phyloP scores from a whole-genome alignment of 2,888 invertebrate species.

The Melanostoma mellinum region DNA sequence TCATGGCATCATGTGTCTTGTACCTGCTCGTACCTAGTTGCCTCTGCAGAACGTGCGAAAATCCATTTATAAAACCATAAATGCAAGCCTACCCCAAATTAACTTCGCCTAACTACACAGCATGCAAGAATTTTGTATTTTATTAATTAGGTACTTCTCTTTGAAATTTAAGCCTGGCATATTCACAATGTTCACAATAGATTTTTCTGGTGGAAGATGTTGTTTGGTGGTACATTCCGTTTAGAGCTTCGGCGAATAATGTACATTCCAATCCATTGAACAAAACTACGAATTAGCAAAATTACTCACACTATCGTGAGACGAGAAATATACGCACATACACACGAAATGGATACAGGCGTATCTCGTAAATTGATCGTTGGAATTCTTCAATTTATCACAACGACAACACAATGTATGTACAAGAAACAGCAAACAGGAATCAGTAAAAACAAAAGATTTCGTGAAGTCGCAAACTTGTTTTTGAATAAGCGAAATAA shows the following conservation, averaged over 20 bases:
- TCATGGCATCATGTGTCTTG: conserved; percentile 60
- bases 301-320: conserved; percentile 28
- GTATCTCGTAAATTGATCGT: conserved; percentile 46
- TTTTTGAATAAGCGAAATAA: conserved; percentile 47
- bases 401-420: conserved; percentile 22
- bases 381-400: conserved; percentile 61
- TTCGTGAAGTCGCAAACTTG: conserved; percentile 65
- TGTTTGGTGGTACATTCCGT: conserved; percentile 39
- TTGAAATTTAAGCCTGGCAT: background rate
- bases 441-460: conserved; percentile 37
- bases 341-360: conserved; percentile 14
- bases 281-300: conserved; percentile 53
- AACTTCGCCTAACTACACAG: conserved; percentile 37
- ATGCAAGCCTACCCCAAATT: conserved; percentile 62
- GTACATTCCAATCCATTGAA: conserved; percentile 59
- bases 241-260: conserved; percentile 7
- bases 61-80: conserved; percentile 56
- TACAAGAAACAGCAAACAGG: conserved; percentile 12
- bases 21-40: conserved; percentile 42
- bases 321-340: background rate
- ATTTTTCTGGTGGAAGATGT: conserved; percentile 5
- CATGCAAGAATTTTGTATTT: conserved; percentile 44
- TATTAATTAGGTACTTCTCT: background rate
- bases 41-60: conserved; percentile 57
- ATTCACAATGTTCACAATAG: background rate